Evolutionary conservation across 2,888 invertebrate genomes (phyloP), one percentile per base, ranked within the genome.

Genomic region (Clitarchus hookeri): DNA sequence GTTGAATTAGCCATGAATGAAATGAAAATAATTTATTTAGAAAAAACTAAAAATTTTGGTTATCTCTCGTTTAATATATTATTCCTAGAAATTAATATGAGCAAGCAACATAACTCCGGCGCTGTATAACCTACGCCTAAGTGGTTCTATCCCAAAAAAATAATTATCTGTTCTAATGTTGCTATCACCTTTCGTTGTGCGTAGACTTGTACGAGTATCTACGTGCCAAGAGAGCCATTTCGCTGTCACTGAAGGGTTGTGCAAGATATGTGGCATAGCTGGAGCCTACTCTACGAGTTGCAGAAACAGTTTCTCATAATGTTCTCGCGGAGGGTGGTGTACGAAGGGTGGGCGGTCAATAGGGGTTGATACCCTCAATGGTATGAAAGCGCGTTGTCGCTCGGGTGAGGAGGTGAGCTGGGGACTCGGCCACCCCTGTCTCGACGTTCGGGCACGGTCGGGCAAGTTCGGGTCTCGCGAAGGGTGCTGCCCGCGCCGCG

Each of bases 361-460:
- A 65, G 65, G 65, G 65, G 65, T 65, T 65, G 65, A 65, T 65
- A 65, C 65, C 65, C 65, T 65, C 23, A 65, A 65, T 65, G 65
- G 65, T 65, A 11, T 11, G 65, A 65, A n/a, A n/a, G 65, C 23
- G 65, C 65, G 65, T 65, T 4, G 65, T 11, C n/a, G 8, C 65
- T 65, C 0, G 1, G 19, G 23, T 0, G 65, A n/a, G 16, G 65
- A 23, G 65, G 65, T 65, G 65, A 19, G 23, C 16, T 0, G 8
- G n/a, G 65, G 19, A 23, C 65, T 9, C 23, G 23, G n/a, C 65
- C 19, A 65, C 65, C 65, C 65, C 65, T 65, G 0, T 11, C 16
- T 19, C 23, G 23, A 19, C 65, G 65, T 65, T 65, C 65, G 65
- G 65, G 23, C n/a, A 23, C n/a, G 19, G 13, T 65, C 65, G 65